Evolutionary conservation across 2,888 invertebrate species (phyloP), one percentile per base, ranked within the genome.

Genomic region (Napeogenes sylphis): DNA sequence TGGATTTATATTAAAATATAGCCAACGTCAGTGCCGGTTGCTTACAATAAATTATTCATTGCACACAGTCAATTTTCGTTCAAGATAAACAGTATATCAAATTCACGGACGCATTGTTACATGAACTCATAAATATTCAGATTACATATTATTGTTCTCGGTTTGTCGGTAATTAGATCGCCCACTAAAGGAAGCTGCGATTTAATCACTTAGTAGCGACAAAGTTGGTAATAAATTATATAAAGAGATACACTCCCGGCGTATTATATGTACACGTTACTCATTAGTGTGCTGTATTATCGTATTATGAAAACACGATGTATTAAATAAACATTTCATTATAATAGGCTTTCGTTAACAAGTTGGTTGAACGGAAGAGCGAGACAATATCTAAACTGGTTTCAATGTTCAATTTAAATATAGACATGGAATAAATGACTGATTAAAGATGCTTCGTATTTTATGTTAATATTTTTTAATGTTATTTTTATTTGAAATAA

Each of bases 1-100:
- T 87, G 88, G 87, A 87, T 90, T 89, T 89, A 88, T 90, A 90
- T 89, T 90, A 89, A 90, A 87, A 88, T 89, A 90, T 90, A 87
- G 85, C 84, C 74, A 85, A 86, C 85, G 87, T 89, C 89, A 90
- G 82, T 82, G 79, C 81, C 82, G 85, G 87, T 86, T 87, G 86
- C 82, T 84, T 78, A 86, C 82, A 79, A 90, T 90, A 88, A 89
- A 90, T 90, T 85, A 90, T 90, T 90, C 89, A 90, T 87, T 82
- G 83, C 84, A 81, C 83, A 84, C 79, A 87, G 87, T 88, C 87
- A 87, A 87, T 89, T 90, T 88, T 87, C 78, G 79, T 81, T 77
- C 78, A 83, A 87, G 86, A 88, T 87, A 85, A 86, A 85, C 83
- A 86, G 80, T 83, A 77, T 82, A 85, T 85, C 84, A 87, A 85